These are phyloP conservation scores for Scarus forsteni DNA, from an alignment of 2,797 vertebrate species.

Conservation along the genomic window DNA sequence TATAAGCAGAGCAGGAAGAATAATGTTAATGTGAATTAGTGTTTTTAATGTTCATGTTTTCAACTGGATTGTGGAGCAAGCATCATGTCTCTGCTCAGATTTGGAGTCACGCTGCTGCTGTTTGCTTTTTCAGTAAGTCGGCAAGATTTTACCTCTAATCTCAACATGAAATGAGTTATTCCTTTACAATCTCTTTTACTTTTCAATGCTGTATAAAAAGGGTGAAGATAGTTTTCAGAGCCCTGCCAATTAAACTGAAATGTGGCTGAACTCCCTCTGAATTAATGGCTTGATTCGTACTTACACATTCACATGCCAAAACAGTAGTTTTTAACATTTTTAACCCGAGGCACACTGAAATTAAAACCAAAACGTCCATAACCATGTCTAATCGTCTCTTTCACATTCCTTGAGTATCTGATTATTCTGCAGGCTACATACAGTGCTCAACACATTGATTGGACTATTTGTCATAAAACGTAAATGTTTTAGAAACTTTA, in stretches of 20 bases:
- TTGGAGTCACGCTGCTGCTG: slow-evolving; percentile 28
- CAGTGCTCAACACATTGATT: too few species aligned
- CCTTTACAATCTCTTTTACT: neutral
- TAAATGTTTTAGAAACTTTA: too few species aligned
- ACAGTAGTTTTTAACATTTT: too few species aligned
- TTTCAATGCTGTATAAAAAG: neutral
- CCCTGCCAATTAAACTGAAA: neutral
- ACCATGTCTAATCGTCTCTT: too few species aligned
- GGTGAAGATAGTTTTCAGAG: neutral
- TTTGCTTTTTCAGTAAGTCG: slow-evolving; percentile 64
- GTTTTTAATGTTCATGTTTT: too few species aligned
- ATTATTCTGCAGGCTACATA: too few species aligned
- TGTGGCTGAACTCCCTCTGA: neutral
- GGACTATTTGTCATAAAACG: too few species aligned
- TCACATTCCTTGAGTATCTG: too few species aligned
- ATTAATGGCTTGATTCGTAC: neutral
- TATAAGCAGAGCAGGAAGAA: neutral
- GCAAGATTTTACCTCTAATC: neutral
- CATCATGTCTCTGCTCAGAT: slow-evolving; percentile 51
- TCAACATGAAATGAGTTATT: neutral
- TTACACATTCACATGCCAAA: too few species aligned
- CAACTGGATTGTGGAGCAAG: neutral
- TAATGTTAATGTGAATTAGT: accelerated
- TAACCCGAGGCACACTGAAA: too few species aligned
- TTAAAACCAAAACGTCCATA: too few species aligned